Conservation (phyloP, 2,113 vertebrate species). For the Pseudorhombus dupliciocellatus region DNA sequence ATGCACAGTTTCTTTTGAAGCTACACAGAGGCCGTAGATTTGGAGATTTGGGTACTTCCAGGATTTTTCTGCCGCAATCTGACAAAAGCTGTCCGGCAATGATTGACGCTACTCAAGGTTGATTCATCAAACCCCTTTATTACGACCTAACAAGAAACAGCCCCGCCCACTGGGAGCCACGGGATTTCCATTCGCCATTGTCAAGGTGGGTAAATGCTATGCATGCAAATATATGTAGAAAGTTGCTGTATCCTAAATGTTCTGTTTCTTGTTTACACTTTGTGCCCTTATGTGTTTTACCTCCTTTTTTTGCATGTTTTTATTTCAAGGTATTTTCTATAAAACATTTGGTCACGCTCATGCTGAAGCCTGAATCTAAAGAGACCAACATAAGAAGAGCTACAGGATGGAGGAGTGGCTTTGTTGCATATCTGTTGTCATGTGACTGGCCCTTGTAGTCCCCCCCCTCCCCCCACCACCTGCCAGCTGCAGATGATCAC, state of each 20-base stretch:
- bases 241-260: conserved; percentile 70
- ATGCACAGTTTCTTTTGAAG: conserved; percentile 40
- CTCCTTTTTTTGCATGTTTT: conserved; percentile 23
- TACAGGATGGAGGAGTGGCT: conserved; percentile 75
- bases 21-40: conserved; percentile 64
- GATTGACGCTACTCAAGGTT: conserved; percentile 2
- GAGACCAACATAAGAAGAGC: conserved; percentile 82
- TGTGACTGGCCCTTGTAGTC: not conserved
- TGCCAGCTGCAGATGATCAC: not conserved
- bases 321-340: conserved; percentile 58
- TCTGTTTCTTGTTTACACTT: conserved; percentile 64
- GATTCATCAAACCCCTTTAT: conserved; percentile 35
- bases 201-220: conserved; percentile 68
- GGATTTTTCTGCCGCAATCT: conserved; percentile 10
- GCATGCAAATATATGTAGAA: conserved; percentile 80
- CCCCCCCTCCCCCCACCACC: not conserved
- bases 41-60: conserved; percentile 13
- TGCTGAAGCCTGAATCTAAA: conserved; percentile 86
- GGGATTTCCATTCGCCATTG: conserved; percentile 41
- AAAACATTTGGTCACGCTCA: conserved; percentile 95
- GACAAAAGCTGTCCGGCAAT: conserved; percentile 4
- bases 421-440: conserved; percentile 85
- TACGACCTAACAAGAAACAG: conserved; percentile 32
- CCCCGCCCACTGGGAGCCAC: conserved; percentile 23
- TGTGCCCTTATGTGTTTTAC: conserved; percentile 78